Conservation (phyloP, 1,140 invertebrate genomes). For the Holotrichia oblita region DNA sequence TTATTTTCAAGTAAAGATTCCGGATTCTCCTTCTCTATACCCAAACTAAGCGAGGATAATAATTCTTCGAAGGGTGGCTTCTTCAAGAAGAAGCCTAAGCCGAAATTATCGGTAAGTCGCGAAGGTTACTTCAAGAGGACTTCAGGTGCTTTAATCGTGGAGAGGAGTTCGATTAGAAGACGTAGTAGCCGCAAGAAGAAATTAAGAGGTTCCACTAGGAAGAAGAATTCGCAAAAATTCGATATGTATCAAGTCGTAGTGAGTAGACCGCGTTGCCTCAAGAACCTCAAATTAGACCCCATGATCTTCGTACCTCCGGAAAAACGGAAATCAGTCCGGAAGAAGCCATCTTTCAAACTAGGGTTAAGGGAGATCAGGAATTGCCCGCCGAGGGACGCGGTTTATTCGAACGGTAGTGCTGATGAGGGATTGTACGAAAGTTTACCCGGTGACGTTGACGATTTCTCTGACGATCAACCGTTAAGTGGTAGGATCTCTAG, state of each 20-base stretch:
- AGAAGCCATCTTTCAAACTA: constrained; percentile 59
- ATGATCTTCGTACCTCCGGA: constrained; percentile 75
- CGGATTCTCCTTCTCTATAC: constrained; percentile 68
- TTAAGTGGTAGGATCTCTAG: constrained; percentile 51
- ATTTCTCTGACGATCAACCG: constrained; percentile 55
- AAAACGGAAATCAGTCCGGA: constrained; percentile 62
- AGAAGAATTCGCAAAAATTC: constrained; percentile 53
- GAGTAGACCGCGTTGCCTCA: constrained; percentile 60
- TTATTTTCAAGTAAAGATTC: constrained; percentile 64
- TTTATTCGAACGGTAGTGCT: constrained; percentile 53
- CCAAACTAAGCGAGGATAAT: constrained; percentile 62
- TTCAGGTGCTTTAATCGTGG: constrained; percentile 57
- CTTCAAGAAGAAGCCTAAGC: constrained; percentile 62
- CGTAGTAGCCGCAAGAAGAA: constrained; percentile 59
- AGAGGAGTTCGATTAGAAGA: constrained; percentile 57
- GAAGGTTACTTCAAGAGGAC: constrained; percentile 71
- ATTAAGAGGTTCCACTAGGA: constrained; percentile 43
- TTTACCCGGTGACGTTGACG: constrained; percentile 57
- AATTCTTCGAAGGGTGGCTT: constrained; percentile 50
- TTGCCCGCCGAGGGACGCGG: constrained; percentile 57
- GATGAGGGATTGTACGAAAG: constrained; percentile 65
- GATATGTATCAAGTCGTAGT: constrained; percentile 67
- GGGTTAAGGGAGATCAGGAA: constrained; percentile 70
- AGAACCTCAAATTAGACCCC: constrained; percentile 65
- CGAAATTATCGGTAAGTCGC: constrained; percentile 64